These are phyloP conservation scores for Diploptera punctata DNA, from an alignment of 2,888 invertebrate genomes.

Conservation along the genomic window DNA sequence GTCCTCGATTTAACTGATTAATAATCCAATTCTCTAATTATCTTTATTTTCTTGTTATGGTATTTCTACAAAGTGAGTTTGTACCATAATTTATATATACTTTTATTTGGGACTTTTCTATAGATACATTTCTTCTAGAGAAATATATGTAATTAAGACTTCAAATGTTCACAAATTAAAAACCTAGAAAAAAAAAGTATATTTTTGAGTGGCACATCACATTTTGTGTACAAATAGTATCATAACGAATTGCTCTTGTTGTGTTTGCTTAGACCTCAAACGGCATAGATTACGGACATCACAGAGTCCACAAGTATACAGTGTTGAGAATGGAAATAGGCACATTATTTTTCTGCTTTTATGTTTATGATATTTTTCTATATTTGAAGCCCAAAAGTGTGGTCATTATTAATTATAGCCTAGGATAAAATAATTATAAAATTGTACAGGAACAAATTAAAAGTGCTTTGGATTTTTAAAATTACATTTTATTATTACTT, in stretches of 20 bases:
- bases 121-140: no score
- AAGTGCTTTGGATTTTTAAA: conserved; percentile 1
- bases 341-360: conserved; percentile 11
- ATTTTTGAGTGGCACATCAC: conserved; percentile 6
- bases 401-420: conserved; percentile 1
- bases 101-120: no score
- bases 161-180: not conserved
- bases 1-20: not conserved
- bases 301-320: conserved; percentile 12
- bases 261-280: not conserved
- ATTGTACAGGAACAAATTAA: not conserved
- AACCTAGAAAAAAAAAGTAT: not conserved
- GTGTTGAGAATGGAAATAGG: not conserved
- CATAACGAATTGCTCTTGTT: not conserved
- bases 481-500: no score
- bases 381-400: not conserved
- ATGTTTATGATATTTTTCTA: not conserved
- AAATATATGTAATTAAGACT: no score
- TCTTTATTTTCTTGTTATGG: no score
- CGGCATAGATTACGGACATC: conserved; percentile 7
- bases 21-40: no score
- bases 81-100: not conserved
- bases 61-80: not conserved
- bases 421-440: conserved; percentile 5
- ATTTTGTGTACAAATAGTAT: conserved; percentile 10